Percentiles rank a stretch among this genome's conserved stretches.
Conservation (phyloP, 2,888 invertebrate species). For the Crematogaster levior region DNA sequence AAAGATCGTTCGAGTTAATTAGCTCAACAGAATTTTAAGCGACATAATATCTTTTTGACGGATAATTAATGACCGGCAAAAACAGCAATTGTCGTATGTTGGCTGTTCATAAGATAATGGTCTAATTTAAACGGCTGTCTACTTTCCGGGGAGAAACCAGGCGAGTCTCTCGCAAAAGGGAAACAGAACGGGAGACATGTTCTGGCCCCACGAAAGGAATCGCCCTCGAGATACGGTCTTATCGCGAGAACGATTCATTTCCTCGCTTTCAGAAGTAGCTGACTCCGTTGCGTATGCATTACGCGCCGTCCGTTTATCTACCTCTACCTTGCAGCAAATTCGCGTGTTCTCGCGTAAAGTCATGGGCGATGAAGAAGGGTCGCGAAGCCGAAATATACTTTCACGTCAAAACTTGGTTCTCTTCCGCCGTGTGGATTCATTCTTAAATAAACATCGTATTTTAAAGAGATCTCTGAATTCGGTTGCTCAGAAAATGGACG, state of each 20-base stretch:
- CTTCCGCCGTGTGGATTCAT: neutral
- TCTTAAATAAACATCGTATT: slow-evolving; percentile 10
- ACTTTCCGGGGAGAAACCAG: slow-evolving; percentile 23
- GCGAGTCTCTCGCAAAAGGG: slow-evolving; percentile 7
- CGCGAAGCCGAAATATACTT: neutral
- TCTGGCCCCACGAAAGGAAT: slow-evolving; percentile 64
- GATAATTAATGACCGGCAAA: slow-evolving; percentile 51
- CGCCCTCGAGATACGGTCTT: slow-evolving; percentile 72
- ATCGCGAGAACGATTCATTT: slow-evolving; percentile 76
- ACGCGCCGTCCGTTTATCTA: slow-evolving; percentile 65
- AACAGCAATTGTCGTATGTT: slow-evolving; percentile 49
- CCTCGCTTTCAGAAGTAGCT: slow-evolving; percentile 69
- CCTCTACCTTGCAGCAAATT: slow-evolving; percentile 16
- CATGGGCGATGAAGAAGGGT: neutral
- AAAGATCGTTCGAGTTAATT: slow-evolving; percentile 21
- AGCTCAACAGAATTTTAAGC: slow-evolving; percentile 49
- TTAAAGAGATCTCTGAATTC: neutral
- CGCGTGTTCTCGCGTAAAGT: slow-evolving; percentile 27
- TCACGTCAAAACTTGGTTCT: too few species aligned
- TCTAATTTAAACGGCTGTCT: slow-evolving; percentile 64
- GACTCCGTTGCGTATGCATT: slow-evolving; percentile 69
- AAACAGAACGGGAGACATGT: slow-evolving; percentile 54
- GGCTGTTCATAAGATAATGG: slow-evolving; percentile 63
- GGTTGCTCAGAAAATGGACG: neutral
- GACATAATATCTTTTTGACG: slow-evolving; percentile 1